These are phyloP conservation scores for Megastigmus dorsalis DNA, from an alignment of 2,888 invertebrate genomes.

Conservation along the genomic window DNA sequence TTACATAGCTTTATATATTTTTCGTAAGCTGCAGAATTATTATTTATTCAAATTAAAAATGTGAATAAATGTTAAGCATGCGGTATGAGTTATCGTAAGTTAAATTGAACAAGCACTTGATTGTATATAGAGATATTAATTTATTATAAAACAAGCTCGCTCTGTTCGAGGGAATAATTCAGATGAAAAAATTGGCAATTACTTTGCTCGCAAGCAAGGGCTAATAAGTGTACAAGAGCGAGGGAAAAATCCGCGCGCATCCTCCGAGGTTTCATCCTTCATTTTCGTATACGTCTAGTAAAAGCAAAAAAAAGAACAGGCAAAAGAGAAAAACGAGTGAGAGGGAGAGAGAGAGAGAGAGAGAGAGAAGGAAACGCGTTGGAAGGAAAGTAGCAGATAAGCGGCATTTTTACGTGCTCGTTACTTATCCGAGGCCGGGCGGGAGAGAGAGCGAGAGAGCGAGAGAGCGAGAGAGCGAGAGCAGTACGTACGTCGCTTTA, in stretches of 20 bases:
- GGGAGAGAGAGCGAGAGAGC: slow-evolving; percentile 17
- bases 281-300: slow-evolving; percentile 30
- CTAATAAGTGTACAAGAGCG: slow-evolving; percentile 30
- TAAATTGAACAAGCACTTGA: no score
- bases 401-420: slow-evolving; percentile 56
- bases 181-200: slow-evolving; percentile 45
- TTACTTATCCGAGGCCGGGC: slow-evolving; percentile 52
- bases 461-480: slow-evolving; percentile 23
- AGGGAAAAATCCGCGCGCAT: slow-evolving; percentile 6
- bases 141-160: not conserved
- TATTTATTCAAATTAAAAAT: no score
- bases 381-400: slow-evolving; percentile 48
- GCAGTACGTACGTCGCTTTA: no score
- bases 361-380: not conserved
- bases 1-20: no score
- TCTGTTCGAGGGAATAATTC: slow-evolving; percentile 12
- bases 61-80: no score
- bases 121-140: not conserved
- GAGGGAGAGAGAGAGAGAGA: slow-evolving; percentile 4
- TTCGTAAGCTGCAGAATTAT: no score
- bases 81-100: no score
- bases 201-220: slow-evolving; percentile 16
- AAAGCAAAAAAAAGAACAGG: slow-evolving; percentile 1
- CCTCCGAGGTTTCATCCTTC: slow-evolving; percentile 32
- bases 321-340: no score